Evolutionary conservation across 2,888 invertebrate genomes (phyloP), one percentile per base, ranked within the genome.

Genomic region (Chrysolina oricalcia): DNA sequence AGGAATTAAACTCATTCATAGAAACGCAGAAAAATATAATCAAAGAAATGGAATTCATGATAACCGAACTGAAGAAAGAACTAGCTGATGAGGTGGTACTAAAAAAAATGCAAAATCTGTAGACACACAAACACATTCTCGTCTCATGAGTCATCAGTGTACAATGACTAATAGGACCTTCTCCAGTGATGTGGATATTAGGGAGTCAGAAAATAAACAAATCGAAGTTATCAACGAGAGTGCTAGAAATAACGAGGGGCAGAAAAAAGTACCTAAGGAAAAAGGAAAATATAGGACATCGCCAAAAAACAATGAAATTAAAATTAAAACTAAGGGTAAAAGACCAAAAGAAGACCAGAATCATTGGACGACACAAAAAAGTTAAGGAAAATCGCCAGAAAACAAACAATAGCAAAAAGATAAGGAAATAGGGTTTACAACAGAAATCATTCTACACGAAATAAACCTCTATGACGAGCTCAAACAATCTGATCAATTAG

Each of bases 371-470:
- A 13, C n/a, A 64, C n/a, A 40, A 35, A 40, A 17, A 35, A 64
- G 19, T 8, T 64, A 13, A 64, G 63, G 41, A 64, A 64, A 17
- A 64, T 19, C 5, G 27, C 40, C 21, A 35, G 17, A 65, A 67
- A 50, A 19, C 63, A 46, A 46, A 71, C 21, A 62, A 65, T 43
- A 66, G 21, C 41, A 70, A 27, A 35, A 40, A 63, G 5, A 41
- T 64, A 10, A 64, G 41, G 40, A 64, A n/a, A 40, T n/a, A n/a
- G 63, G 63, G n/a, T 64, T 64, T 41, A 64, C n/a, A 64, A 64
- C 63, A 64, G 63, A 64, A 64, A 64, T 10, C 19, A 19, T 64
- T 19, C 41, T 40, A 15, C 21, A 40, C 40, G 63, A 64, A 64
- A 64, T 64, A 40, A 41, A 41, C 17, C 63, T 40, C 27, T 64